Conservation (phyloP, 2,113 vertebrate species). For the Megaptera novaeangliae region DNA sequence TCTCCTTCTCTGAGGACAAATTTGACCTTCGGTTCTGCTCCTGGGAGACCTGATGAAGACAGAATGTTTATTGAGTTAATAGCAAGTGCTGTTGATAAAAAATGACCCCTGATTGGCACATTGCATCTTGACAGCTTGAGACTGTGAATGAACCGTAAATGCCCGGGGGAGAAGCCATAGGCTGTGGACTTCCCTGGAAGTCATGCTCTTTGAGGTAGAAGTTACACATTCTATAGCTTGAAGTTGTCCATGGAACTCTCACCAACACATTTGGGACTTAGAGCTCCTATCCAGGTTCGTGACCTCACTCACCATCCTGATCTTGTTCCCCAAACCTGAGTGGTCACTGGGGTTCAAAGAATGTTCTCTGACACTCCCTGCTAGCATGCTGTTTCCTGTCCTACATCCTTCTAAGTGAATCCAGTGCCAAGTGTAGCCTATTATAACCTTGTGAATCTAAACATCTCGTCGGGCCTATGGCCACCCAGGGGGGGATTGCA, state of each 20-base stretch:
- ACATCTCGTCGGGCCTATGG: neutral
- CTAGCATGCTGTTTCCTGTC: neutral
- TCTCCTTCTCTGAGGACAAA: neutral
- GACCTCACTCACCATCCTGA: neutral
- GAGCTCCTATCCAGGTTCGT: neutral
- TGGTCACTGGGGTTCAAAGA: neutral
- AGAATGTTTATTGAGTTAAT: neutral
- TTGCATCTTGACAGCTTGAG: neutral
- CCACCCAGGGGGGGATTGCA: neutral
- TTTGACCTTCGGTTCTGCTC: neutral
- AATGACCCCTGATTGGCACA: neutral
- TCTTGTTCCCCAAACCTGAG: neutral
- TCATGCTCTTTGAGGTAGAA: neutral
- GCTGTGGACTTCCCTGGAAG: neutral
- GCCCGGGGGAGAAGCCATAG: neutral
- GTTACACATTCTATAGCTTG: neutral
- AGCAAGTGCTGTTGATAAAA: neutral
- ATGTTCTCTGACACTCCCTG: neutral
- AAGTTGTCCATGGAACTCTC: neutral
- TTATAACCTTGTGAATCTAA: neutral
- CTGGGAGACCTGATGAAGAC: neutral
- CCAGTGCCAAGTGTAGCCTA: neutral
- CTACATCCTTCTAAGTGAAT: neutral
- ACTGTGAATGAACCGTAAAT: neutral
- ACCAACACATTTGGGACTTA: neutral